These are phyloP conservation scores for Lithophane socia DNA, from an alignment of 2,888 invertebrate species.

Conservation along the genomic window DNA sequence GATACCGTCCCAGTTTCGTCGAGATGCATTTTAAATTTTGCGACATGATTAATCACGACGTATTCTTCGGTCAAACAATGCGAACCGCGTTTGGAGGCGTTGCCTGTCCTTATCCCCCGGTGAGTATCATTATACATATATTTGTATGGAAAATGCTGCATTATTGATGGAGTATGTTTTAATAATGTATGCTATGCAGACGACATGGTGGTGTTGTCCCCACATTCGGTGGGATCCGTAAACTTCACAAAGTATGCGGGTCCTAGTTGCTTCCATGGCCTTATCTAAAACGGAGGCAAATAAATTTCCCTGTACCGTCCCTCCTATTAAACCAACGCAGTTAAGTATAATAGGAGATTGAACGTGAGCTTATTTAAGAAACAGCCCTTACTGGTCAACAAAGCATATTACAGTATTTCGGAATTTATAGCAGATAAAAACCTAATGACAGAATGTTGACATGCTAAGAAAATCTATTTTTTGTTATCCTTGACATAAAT, in stretches of 20 bases:
- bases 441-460: too few species aligned
- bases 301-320: background rate
- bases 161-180: background rate
- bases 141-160: background rate
- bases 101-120: constrained; percentile 30
- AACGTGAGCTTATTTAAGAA: too few species aligned
- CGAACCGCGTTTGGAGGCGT: background rate
- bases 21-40: constrained; percentile 42
- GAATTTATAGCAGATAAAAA: too few species aligned
- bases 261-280: background rate
- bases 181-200: background rate
- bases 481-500: too few species aligned
- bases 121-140: background rate
- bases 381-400: too few species aligned
- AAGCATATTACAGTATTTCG: too few species aligned
- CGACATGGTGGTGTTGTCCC: background rate
- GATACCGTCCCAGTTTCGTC: constrained; percentile 41
- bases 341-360: too few species aligned
- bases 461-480: too few species aligned
- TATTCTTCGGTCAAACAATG: background rate
- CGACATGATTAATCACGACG: constrained; percentile 1
- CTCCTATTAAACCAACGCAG: too few species aligned
- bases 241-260: background rate
- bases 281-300: background rate
- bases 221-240: background rate